These are phyloP conservation scores for Buteo buteo DNA, from an alignment of 2,113 vertebrate genomes.

Conservation along the genomic window DNA sequence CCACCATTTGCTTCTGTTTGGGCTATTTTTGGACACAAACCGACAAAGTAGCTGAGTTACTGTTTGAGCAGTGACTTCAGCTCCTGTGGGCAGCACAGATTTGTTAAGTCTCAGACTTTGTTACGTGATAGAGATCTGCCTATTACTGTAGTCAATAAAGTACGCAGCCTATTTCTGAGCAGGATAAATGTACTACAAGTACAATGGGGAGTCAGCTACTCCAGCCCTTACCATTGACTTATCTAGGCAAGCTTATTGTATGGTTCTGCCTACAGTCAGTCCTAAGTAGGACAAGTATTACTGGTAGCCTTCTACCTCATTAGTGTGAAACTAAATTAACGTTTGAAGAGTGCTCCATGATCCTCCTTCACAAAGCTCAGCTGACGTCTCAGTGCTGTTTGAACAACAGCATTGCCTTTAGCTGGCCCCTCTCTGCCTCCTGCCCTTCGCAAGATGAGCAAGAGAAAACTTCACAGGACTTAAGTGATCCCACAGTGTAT, in stretches of 20 bases:
- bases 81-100: background rate
- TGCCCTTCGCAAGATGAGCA: background rate
- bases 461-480: background rate
- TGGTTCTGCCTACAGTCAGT: background rate
- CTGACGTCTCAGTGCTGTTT: background rate
- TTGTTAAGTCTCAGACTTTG: background rate
- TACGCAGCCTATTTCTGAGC: background rate
- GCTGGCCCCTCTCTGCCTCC: background rate
- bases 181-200: background rate
- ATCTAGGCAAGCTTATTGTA: background rate
- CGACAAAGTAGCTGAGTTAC: background rate
- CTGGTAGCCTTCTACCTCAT: background rate
- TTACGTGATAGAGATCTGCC: background rate
- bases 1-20: background rate
- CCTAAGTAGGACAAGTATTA: background rate
- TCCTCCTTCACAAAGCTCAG: background rate
- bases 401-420: background rate
- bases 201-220: background rate
- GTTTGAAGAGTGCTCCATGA: background rate
- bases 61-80: background rate
- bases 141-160: background rate
- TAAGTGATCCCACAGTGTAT: background rate
- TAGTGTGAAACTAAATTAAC: background rate
- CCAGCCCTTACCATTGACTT: background rate
- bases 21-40: background rate